These are phyloP conservation scores for Pelecanus crispus DNA, from an alignment of 2,113 vertebrate genomes.

Conservation along the genomic window DNA sequence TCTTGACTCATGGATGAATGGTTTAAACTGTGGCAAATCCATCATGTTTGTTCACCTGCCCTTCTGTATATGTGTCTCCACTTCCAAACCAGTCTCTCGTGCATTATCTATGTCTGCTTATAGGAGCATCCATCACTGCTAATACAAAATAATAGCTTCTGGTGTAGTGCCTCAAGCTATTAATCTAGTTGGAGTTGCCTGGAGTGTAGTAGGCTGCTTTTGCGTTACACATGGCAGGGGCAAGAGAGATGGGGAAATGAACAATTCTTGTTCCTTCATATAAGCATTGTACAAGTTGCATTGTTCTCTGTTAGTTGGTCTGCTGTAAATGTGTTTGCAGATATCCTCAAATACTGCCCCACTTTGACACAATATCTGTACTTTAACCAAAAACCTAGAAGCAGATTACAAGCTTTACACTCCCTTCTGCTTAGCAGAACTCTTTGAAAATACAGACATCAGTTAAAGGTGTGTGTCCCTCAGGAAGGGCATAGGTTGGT, in stretches of 20 bases:
- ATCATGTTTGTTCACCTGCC: background rate
- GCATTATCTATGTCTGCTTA: background rate
- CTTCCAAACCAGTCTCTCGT: background rate
- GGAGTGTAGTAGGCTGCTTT: background rate
- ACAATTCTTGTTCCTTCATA: background rate
- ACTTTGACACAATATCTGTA: background rate
- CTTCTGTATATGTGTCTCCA: background rate
- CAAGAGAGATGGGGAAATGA: background rate
- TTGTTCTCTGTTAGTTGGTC: background rate
- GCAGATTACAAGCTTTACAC: background rate
- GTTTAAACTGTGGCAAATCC: background rate
- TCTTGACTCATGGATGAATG: background rate
- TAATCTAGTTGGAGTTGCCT: background rate
- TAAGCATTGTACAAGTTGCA: background rate
- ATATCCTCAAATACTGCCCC: background rate
- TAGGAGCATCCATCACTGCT: background rate
- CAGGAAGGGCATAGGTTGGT: background rate
- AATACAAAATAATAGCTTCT: background rate
- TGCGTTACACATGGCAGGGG: background rate
- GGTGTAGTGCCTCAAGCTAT: background rate
- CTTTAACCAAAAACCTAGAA: background rate
- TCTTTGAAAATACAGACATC: background rate
- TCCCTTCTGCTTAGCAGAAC: background rate
- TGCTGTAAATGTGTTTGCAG: background rate
- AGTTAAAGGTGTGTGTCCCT: background rate